Evolutionary conservation across 1,140 invertebrate genomes (phyloP), one percentile per base, ranked within the genome.

Genomic region (Coelopa frigida): DNA sequence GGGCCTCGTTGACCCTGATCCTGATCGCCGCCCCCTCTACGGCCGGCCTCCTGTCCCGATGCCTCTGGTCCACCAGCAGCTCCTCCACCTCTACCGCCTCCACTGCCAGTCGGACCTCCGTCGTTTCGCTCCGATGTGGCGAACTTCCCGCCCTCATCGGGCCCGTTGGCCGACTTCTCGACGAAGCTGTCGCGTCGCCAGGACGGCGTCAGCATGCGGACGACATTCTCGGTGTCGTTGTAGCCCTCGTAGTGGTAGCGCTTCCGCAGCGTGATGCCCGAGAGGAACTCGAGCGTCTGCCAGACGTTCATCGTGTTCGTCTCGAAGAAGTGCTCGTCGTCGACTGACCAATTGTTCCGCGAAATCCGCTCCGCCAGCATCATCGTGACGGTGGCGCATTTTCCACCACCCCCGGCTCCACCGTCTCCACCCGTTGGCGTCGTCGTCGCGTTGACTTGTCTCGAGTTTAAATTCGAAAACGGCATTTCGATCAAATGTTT

Each of bases 221-320:
- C 51, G 8, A 59, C 41, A 54, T 67, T 61, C 4, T 67, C 61
- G 6, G 55, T 56, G 37, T 67, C 63, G 23, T 52, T 51, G 31
- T 52, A 67, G 20, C 63, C 63, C 43, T 67, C 62, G 39, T 67
- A 67, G 37, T 67, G 64, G 46, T 63, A 67, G 3, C 57, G 57
- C 26, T 66, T 66, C 8, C 63, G 62, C 3, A 62, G 49, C 39
- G 50, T 68, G 0, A 68, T 15, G 3, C 56, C 52, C 32, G 64
- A 64, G 0, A 68, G 51, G 26, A 61, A 64, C 32, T 67, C 64
- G 12, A 68, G 44, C 14, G 61, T 68, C 40, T 68, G 64, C 64
- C 61, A 68, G 33, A 68, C 64, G 46, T 67, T 67, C 63, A 67
- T 67, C 45, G 56, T 66, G 60, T 63, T 66, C 45, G 62, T 41